Evolutionary conservation across 2,797 vertebrate genomes (phyloP), one percentile per base, ranked within the genome.

Genomic region (Lepilemur ruficaudatus): DNA sequence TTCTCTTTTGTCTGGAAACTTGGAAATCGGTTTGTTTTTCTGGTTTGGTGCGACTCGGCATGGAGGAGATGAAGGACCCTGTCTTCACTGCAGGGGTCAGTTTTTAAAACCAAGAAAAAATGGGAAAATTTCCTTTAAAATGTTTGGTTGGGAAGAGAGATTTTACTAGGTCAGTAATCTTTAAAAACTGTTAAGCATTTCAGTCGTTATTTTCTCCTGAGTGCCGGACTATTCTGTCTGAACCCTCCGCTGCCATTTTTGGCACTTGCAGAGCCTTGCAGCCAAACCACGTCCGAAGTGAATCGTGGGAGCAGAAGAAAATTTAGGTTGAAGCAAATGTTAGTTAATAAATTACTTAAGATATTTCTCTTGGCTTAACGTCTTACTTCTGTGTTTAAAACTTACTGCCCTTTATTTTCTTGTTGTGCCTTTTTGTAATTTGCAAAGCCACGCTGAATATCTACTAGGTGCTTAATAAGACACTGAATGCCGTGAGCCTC

Each of bases 1-100:
- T 57, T 73, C n/a, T 52, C 78, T 63, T 89, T 90, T 57, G 75
- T 55, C 81, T 79, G 82, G 85, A 84, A 92, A 76, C 87, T 93
- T 96, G 81, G 94, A 92, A 80, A 38, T 89, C 46, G 32, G 63
- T 50, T 63, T 78, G 65, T 81, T 89, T 59, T 78, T 67, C 25
- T 95, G 43, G 84, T 90, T 94, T 92, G 70, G 35, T 65, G n/a
- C 80, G 48, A 61, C 12, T 72, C 20, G 76, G 30, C 38, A 11
- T 28, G 35, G 59, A 75, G 84, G 46, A 32, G 50, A 43, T 75
- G 12, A 81, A n/a, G 7, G 38, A 14, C 46, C 4, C 35, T 82
- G 65, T 57, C 43, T 69, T 70, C 48, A 84, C 80, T 95, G 82
- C 57, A 59, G 43, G 92, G 86, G 28, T 91, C 41, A 46, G 3